A percentile compares a stretch with the other conserved stretches of the same genome.
Evolutionary conservation across 23 tunicate genomes (phyloP).

Genomic region (Ascidia mentula): DNA sequence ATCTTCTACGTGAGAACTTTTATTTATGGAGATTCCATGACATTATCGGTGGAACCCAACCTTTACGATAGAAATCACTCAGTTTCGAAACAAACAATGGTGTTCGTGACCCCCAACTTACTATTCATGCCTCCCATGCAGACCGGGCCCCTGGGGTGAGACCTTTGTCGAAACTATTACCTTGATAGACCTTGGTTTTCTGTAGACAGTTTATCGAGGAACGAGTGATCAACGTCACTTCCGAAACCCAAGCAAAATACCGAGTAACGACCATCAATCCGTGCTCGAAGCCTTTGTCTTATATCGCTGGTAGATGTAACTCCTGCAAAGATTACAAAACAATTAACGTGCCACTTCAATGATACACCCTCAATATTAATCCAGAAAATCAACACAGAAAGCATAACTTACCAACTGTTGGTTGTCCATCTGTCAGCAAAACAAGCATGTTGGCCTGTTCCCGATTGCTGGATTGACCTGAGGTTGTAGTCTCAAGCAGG

Average conservation of each 20-base stretch:
- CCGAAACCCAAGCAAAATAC: slow-evolving; percentile 75
- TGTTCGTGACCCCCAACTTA: too few relatives aligned
- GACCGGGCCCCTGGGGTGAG: too few relatives aligned
- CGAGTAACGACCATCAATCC: slow-evolving; percentile 39
- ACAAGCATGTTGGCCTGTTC: slow-evolving; percentile 44
- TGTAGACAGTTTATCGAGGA: slow-evolving; percentile 35
- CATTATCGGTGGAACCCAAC: too few relatives aligned
- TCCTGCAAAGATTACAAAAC: background rate
- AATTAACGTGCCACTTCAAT: too few relatives aligned
- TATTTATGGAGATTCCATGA: too few relatives aligned
- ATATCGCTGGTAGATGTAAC: slow-evolving; percentile 4
- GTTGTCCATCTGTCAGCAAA: slow-evolving; percentile 61
- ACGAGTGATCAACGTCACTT: slow-evolving; percentile 33
- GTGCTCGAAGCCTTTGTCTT: background rate
- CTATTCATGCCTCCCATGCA: too few relatives aligned
- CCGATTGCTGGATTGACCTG: background rate
- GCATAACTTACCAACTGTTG: slow-evolving; percentile 46
- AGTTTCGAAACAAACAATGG: too few relatives aligned
- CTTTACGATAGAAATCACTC: too few relatives aligned
- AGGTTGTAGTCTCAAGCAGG: slow-evolving; percentile 8
- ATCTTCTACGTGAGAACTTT: too few relatives aligned
- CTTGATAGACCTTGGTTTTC: slow-evolving; percentile 61
- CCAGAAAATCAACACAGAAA: too few relatives aligned
- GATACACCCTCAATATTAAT: too few relatives aligned
- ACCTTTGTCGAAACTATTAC: background rate